Evolutionary conservation across 2,797 vertebrate genomes (phyloP).

Genomic region (Neosilurus hyrtlii): DNA sequence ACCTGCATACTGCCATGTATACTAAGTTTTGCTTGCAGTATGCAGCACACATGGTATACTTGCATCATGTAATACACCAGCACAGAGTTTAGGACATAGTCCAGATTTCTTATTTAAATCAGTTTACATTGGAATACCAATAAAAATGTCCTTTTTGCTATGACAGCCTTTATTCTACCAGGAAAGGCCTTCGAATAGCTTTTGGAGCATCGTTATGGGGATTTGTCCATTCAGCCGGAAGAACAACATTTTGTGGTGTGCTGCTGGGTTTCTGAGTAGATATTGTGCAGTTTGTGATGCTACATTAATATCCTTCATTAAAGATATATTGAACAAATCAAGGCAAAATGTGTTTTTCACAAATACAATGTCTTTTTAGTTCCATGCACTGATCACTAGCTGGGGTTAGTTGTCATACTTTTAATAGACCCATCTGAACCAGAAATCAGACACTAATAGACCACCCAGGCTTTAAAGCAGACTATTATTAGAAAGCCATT

Average conservation of each 20-base stretch:
- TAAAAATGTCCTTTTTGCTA: neutral
- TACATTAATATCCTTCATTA: neutral
- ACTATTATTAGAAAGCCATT: conserved; percentile 27
- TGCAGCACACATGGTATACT: no score
- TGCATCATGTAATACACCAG: no score
- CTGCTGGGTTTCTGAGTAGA: neutral
- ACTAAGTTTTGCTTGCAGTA: no score
- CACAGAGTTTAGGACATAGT: no score
- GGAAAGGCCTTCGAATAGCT: no score
- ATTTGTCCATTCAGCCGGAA: no score
- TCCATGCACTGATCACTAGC: neutral
- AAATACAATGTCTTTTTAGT: neutral
- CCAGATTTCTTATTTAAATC: neutral
- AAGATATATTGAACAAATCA: neutral
- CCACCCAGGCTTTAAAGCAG: conserved; percentile 23
- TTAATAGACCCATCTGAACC: neutral
- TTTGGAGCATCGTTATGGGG: no score
- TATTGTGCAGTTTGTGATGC: neutral
- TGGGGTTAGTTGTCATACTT: neutral
- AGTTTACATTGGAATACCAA: neutral
- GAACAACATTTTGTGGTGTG: neutral
- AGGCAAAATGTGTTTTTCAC: neutral
- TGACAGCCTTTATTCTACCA: no score
- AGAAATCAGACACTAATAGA: conserved; percentile 20
- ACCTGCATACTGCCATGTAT: no score